A percentile compares a stretch with the other conserved stretches of the same genome.
Evolutionary conservation across 2,888 invertebrate genomes (phyloP).

Genomic region (Lepidocyrtinus sp.): DNA sequence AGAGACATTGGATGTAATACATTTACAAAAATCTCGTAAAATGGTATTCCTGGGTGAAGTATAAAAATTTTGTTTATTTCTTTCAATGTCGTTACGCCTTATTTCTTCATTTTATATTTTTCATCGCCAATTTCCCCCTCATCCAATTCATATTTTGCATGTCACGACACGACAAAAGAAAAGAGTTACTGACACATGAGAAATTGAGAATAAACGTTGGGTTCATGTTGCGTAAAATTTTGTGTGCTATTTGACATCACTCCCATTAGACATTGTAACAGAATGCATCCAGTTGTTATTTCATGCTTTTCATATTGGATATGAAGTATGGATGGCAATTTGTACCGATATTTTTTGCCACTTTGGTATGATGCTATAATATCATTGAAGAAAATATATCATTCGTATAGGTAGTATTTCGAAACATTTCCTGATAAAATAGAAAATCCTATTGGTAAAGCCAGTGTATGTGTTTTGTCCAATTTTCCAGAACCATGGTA

Average conservation of each 20-base stretch:
- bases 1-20: too few relatives aligned
- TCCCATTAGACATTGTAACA: not conserved
- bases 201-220: constrained; percentile 56
- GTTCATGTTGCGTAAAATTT: constrained; percentile 57
- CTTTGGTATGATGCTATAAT: too few relatives aligned
- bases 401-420: not conserved
- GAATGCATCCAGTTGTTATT: not conserved
- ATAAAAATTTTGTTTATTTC: not conserved
- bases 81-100: not conserved
- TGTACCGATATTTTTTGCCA: not conserved
- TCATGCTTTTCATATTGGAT: not conserved
- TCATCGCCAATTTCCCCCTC: constrained; percentile 18
- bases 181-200: constrained; percentile 58
- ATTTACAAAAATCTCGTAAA: too few relatives aligned
- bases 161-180: constrained; percentile 37
- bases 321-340: not conserved
- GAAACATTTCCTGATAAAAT: not conserved
- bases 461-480: too few relatives aligned
- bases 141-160: constrained; percentile 50
- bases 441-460: not conserved
- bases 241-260: constrained; percentile 49
- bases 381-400: not conserved
- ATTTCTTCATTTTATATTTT: not conserved
- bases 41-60: too few relatives aligned
- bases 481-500: too few relatives aligned